A percentile compares a stretch with the other conserved stretches of the same genome.
Conservation (phyloP, 2,113 vertebrate genomes). For the Condylura cristata region DNA sequence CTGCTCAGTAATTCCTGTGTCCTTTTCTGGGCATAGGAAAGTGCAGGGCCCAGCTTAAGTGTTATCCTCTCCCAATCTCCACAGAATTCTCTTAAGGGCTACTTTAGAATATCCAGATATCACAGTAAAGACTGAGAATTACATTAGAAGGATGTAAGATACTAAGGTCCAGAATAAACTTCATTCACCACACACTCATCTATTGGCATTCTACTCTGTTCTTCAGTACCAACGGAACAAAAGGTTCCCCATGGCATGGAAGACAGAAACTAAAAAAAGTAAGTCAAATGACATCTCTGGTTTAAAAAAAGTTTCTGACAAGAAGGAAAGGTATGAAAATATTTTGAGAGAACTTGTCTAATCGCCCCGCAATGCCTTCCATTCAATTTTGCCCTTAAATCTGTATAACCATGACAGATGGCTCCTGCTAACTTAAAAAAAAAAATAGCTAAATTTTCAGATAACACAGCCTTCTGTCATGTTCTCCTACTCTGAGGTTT, state of each 20-base stretch:
- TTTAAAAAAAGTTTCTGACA: constrained; percentile 27
- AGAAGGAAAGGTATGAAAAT: constrained; percentile 78
- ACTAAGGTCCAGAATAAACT: constrained; percentile 11
- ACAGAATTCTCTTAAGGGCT: background rate
- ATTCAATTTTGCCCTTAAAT: constrained; percentile 70
- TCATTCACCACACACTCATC: background rate
- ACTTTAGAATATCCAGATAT: background rate
- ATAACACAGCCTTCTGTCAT: constrained; percentile 79
- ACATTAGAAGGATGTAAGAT: background rate
- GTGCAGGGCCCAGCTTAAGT: background rate
- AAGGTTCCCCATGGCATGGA: background rate
- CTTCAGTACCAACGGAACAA: background rate
- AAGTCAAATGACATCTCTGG: constrained; percentile 1
- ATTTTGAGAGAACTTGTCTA: constrained; percentile 76
- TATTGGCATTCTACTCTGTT: background rate
- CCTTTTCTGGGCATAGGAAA: background rate
- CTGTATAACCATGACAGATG: constrained; percentile 81
- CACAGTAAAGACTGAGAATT: background rate
- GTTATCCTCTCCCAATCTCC: background rate
- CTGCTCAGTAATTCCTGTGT: background rate
- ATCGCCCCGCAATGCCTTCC: constrained; percentile 66
- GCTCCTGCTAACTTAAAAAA: constrained; percentile 68
- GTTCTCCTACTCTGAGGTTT: constrained; percentile 62
- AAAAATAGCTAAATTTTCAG: constrained; percentile 78
- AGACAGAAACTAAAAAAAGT: constrained; percentile 24